phyloP scores from a whole-genome alignment of 1,140 invertebrate species.

The Hesperophylax magnus region DNA sequence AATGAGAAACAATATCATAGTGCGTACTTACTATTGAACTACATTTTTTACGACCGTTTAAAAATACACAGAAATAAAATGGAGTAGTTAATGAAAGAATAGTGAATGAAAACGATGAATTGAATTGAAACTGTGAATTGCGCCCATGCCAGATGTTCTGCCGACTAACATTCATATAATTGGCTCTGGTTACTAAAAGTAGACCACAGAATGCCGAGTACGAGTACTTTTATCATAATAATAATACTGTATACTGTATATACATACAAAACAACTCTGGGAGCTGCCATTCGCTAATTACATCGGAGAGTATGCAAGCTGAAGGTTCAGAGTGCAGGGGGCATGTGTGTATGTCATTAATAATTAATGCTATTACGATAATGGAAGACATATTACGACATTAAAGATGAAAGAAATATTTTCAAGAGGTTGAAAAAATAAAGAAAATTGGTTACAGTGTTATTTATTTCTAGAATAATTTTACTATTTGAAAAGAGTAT shows the following conservation, averaged over 20 bases:
- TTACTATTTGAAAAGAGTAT: too few species aligned
- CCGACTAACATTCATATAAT: not conserved
- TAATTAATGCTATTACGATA: not conserved
- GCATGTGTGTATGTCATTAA: too few species aligned
- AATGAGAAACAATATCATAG: too few species aligned
- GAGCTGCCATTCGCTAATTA: not conserved
- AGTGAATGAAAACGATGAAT: not conserved
- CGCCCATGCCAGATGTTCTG: not conserved
- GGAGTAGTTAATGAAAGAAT: too few species aligned
- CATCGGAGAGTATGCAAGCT: not conserved
- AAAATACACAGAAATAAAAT: too few species aligned
- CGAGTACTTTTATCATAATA: not conserved
- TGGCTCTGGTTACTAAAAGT: not conserved
- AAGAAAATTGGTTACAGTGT: too few species aligned
- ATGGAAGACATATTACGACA: not conserved
- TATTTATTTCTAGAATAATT: too few species aligned
- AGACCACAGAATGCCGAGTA: not conserved
- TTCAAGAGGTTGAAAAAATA: not conserved
- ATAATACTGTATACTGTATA: too few species aligned
- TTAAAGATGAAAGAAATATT: slow-evolving; percentile 1
- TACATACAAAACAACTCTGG: too few species aligned
- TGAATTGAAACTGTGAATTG: not conserved
- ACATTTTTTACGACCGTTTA: too few species aligned
- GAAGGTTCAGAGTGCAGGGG: not conserved
- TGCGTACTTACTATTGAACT: too few species aligned